These are phyloP conservation scores for Gerris lacustris DNA, from an alignment of 2,888 invertebrate genomes.

Conservation along the genomic window DNA sequence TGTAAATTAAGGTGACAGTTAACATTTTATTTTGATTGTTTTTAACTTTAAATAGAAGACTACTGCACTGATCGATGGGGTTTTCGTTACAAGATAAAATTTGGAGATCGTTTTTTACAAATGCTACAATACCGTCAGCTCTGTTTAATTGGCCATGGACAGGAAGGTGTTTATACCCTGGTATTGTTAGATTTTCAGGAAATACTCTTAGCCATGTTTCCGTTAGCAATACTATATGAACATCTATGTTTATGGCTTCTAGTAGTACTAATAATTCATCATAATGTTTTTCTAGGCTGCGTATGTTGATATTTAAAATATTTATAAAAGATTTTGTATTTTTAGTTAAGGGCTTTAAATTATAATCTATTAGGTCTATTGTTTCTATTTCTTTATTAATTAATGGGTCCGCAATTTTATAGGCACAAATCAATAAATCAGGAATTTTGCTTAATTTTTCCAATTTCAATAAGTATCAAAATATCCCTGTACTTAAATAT, in stretches of 20 bases:
- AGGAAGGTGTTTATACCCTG: background rate
- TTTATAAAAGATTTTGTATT: background rate
- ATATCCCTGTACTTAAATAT: too few species aligned
- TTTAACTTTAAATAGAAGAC: slow-evolving; percentile 1
- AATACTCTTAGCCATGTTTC: background rate
- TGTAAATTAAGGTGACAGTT: background rate
- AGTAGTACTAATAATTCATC: background rate
- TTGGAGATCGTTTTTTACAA: slow-evolving; percentile 5
- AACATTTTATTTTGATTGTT: background rate
- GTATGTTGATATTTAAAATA: background rate
- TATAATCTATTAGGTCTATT: too few species aligned
- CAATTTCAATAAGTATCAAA: too few species aligned
- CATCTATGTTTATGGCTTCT: background rate
- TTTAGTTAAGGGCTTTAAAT: background rate
- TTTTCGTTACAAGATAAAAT: background rate
- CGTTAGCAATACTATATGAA: background rate
- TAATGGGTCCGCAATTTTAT: too few species aligned
- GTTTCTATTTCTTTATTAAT: too few species aligned
- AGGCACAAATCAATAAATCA: too few species aligned
- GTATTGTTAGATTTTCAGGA: background rate
- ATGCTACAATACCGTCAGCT: background rate
- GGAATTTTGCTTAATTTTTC: too few species aligned
- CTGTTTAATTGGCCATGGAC: background rate
- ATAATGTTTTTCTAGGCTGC: slow-evolving; percentile 1
- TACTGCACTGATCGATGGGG: background rate